Percentiles rank a stretch among this genome's conserved stretches.
Evolutionary conservation across 2,797 vertebrate species (phyloP).

Genomic region (Chromis chromis): DNA sequence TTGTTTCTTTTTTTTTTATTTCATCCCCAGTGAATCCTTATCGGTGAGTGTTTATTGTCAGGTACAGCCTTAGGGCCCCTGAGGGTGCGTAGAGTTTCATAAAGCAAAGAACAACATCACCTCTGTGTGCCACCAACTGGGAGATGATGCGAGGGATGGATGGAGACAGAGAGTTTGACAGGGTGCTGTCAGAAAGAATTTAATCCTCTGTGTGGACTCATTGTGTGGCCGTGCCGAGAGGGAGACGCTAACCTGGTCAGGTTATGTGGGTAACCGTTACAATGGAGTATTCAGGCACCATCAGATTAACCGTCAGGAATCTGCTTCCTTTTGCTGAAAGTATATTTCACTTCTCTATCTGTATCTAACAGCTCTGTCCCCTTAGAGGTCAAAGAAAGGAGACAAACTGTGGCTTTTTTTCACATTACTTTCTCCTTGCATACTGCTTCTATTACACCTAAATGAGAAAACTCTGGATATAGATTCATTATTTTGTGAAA

Average conservation of each 20-base stretch:
- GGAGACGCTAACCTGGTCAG: constrained; percentile 55
- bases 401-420: constrained; percentile 16
- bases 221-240: constrained; percentile 52
- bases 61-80: constrained; percentile 46
- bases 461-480: constrained; percentile 24
- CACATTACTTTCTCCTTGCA: constrained; percentile 21
- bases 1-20: constrained; percentile 5
- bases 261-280: constrained; percentile 47
- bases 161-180: constrained; percentile 59
- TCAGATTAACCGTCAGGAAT: constrained; percentile 70
- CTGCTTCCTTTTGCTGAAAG: constrained; percentile 64
- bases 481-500: constrained; percentile 31
- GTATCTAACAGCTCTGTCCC: constrained; percentile 31
- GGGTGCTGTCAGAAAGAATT: constrained; percentile 64
- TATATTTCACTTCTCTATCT: constrained; percentile 61
- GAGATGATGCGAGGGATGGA: constrained; percentile 55
- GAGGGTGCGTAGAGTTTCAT: constrained; percentile 58
- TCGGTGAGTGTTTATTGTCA: constrained; percentile 57
- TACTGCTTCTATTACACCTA: constrained; percentile 32
- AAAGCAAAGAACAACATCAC: constrained; percentile 65
- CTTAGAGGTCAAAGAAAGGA: constrained; percentile 40
- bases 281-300: constrained; percentile 70
- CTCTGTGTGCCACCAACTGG: constrained; percentile 56
- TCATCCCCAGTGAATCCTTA: constrained; percentile 34
- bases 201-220: constrained; percentile 62